Evolutionary conservation across 2,113 vertebrate genomes (phyloP), one percentile per base, ranked within the genome.

Genomic region (Callospermophilus lateralis): DNA sequence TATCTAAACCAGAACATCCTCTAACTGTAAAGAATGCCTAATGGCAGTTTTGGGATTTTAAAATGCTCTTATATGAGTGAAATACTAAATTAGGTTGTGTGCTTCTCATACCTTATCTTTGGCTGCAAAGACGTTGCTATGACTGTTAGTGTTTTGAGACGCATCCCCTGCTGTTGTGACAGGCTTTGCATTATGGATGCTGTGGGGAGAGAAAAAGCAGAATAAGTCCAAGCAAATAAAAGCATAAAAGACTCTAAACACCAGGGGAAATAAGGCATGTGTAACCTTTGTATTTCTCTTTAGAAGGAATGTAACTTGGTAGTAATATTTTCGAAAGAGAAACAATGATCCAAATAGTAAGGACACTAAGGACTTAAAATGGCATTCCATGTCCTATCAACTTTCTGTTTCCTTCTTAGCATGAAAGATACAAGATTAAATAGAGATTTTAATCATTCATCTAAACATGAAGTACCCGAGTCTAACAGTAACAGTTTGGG

Each of bases 21-120:
- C 24, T 63, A 28, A 63, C 61, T 28, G 28, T 58, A 63, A 70
- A 45, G 6, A 24, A 84, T 37, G 10, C 48, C 42, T 8, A 28
- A 63, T 39, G n/a, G 53, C 73, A 88, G 32, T 53, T 68, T 85
- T 10, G 11, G 65, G 8, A 93, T 89, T 81, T 67, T 63, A 45
- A 91, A 93, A 78, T 85, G n/a, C 34, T 94, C 9, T 81, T 86
- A 76, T 91, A 67, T 80, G 3, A 9, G 63, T 15, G 15, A n/a
- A 55, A 93, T 83, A 39, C 48, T 78, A 76, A 87, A 84, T 92
- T 70, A 78, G 68, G 84, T 80, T 84, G 30, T 2, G 32, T 80
- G 4, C 24, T 53, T 94, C 91, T 94, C 63, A 77, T 55, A 65
- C n/a, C 94, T 97, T 93, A 79, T 88, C 61, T 85, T 92, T 37